A percentile compares a stretch with the other conserved stretches of the same genome.
These are phyloP conservation scores for Lepidurus packardi DNA, from an alignment of 1,140 invertebrate species.

Conservation along the genomic window DNA sequence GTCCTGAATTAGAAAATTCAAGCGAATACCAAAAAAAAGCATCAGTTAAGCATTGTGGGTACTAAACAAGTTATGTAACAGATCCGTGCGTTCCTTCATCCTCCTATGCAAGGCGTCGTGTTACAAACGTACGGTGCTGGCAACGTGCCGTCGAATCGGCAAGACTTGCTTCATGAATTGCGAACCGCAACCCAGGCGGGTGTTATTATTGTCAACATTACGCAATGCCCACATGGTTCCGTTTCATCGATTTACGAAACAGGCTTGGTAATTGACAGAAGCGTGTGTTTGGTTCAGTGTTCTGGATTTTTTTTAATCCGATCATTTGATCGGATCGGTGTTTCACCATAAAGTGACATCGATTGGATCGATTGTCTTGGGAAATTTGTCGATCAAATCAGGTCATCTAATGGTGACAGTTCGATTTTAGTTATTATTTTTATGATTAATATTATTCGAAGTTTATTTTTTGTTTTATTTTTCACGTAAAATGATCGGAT, in stretches of 20 bases:
- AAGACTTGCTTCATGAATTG: slow-evolving; percentile 73
- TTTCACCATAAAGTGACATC: no score
- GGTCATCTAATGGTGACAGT: no score
- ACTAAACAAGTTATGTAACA: not conserved
- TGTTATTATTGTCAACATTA: slow-evolving; percentile 86
- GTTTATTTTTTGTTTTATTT: no score
- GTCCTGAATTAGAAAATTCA: no score
- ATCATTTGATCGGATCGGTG: no score
- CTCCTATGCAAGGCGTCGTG: slow-evolving; percentile 81
- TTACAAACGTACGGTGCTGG: slow-evolving; percentile 89
- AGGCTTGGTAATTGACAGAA: slow-evolving; percentile 56
- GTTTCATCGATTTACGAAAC: slow-evolving; percentile 75
- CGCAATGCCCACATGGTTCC: slow-evolving; percentile 74
- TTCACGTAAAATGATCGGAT: no score
- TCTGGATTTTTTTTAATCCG: no score
- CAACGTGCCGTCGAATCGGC: slow-evolving; percentile 77
- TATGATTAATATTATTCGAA: no score
- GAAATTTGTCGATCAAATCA: no score
- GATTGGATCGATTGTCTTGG: no score
- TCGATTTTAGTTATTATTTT: no score
- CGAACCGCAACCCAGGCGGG: slow-evolving; percentile 66
- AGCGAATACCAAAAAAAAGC: not conserved
- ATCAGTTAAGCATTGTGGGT: slow-evolving; percentile 23
- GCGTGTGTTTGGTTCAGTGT: not conserved
- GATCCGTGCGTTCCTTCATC: slow-evolving; percentile 58